phyloP scores from a whole-genome alignment of 1,140 invertebrate genomes.

The Agrypnia vestita region DNA sequence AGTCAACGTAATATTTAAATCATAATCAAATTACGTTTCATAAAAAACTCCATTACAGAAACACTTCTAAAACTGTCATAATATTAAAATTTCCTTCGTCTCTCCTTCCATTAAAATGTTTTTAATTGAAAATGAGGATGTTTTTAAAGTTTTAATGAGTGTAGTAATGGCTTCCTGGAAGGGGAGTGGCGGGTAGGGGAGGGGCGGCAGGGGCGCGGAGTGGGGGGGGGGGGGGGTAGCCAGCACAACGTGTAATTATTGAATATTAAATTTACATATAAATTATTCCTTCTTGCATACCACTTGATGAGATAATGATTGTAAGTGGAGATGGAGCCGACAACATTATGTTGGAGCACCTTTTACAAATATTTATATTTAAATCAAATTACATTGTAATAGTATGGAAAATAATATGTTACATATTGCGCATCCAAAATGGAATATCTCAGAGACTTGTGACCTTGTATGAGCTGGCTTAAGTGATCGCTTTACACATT shows the following conservation, averaged over 20 bases:
- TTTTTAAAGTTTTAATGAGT: constrained; percentile 59
- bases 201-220: neutral
- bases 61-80: constrained; percentile 9
- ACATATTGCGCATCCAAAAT: no score
- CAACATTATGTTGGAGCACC: constrained; percentile 6
- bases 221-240: neutral
- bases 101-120: constrained; percentile 50
- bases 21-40: no score
- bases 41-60: neutral
- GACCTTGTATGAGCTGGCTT: no score
- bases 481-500: no score
- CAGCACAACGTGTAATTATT: constrained; percentile 49
- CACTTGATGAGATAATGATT: constrained; percentile 48
- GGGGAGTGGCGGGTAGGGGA: constrained; percentile 4
- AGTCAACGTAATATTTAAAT: no score
- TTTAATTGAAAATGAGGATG: constrained; percentile 57
- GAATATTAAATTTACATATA: constrained; percentile 56
- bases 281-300: constrained; percentile 50
- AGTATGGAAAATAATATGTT: no score
- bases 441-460: no score
- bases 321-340: neutral
- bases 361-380: neutral
- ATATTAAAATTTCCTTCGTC: constrained; percentile 12
- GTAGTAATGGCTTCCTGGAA: constrained; percentile 29
- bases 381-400: no score